Conservation (phyloP, 2,888 invertebrate species). For the Onthophagus sagittarius region DNA sequence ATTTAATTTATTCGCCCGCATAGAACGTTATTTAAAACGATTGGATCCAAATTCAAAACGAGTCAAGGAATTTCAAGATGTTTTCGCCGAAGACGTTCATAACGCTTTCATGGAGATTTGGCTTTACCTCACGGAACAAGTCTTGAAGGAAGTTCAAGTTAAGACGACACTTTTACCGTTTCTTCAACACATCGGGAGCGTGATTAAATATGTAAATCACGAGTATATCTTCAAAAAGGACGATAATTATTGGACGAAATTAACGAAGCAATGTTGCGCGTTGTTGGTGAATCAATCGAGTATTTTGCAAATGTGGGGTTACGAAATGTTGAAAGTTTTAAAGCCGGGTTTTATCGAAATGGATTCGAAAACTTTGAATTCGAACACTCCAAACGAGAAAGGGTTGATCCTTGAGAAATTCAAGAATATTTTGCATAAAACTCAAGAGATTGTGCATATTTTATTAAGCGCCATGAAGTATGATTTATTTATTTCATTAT, state of each 20-base stretch:
- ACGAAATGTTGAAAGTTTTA: slow-evolving; percentile 47
- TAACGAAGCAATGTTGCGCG: slow-evolving; percentile 44
- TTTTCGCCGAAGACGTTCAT: slow-evolving; percentile 66
- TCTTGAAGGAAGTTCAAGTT: slow-evolving; percentile 27
- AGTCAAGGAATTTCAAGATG: slow-evolving; percentile 70
- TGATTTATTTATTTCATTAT: slow-evolving; percentile 25
- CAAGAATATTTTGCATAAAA: slow-evolving; percentile 41
- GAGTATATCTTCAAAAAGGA: slow-evolving; percentile 25
- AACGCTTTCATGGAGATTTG: slow-evolving; percentile 53
- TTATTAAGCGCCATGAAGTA: slow-evolving; percentile 55
- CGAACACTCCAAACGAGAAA: slow-evolving; percentile 47
- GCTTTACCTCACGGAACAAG: slow-evolving; percentile 44
- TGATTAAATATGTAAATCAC: slow-evolving; percentile 33
- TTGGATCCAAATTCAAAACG: slow-evolving; percentile 47
- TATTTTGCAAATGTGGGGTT: slow-evolving; percentile 51
- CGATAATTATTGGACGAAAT: slow-evolving; percentile 38
- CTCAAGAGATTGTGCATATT: slow-evolving; percentile 52
- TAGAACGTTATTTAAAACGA: slow-evolving; percentile 49
- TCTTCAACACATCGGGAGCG: slow-evolving; percentile 38
- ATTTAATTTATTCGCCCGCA: slow-evolving; percentile 52
- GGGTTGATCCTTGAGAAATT: slow-evolving; percentile 49
- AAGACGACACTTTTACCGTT: slow-evolving; percentile 33
- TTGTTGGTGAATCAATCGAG: slow-evolving; percentile 46
- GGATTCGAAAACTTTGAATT: slow-evolving; percentile 47
- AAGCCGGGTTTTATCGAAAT: slow-evolving; percentile 48